These are phyloP conservation scores for Melanostoma mellinum DNA, from an alignment of 2,888 invertebrate species.

Conservation along the genomic window DNA sequence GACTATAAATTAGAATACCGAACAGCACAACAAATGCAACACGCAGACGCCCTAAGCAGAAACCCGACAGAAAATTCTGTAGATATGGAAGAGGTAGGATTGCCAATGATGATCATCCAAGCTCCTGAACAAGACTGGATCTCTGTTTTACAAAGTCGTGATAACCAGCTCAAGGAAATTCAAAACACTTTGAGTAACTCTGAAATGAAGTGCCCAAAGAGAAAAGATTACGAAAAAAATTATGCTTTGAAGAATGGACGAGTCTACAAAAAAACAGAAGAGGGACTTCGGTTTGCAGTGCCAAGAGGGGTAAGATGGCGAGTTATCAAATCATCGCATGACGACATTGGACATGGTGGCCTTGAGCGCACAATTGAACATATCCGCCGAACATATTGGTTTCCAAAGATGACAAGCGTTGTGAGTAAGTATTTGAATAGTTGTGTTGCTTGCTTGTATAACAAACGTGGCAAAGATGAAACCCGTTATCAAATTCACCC, in stretches of 20 bases:
- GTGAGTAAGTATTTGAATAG: not conserved
- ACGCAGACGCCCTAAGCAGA: constrained; percentile 73
- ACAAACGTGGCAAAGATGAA: no score
- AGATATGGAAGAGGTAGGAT: constrained; percentile 10
- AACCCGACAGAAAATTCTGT: constrained; percentile 35
- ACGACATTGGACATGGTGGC: constrained; percentile 7
- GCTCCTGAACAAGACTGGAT: not conserved
- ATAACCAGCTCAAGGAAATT: not conserved
- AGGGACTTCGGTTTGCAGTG: not conserved
- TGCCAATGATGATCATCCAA: not conserved
- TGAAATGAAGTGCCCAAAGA: no score
- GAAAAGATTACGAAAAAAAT: no score
- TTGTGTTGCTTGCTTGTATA: not conserved
- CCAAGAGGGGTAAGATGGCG: not conserved
- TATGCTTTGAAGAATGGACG: not conserved
- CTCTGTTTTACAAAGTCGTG: not conserved
- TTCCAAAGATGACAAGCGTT: not conserved
- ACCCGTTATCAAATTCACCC: no score
- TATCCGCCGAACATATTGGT: not conserved
- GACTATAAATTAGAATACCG: constrained; percentile 48
- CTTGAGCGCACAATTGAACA: not conserved
- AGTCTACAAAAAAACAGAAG: not conserved
- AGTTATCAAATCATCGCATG: constrained; percentile 12
- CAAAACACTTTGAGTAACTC: no score
- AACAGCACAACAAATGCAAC: constrained; percentile 60